These are phyloP conservation scores for Drosophila sechellia DNA, from an alignment of 1,140 invertebrate species.

Conservation along the genomic window DNA sequence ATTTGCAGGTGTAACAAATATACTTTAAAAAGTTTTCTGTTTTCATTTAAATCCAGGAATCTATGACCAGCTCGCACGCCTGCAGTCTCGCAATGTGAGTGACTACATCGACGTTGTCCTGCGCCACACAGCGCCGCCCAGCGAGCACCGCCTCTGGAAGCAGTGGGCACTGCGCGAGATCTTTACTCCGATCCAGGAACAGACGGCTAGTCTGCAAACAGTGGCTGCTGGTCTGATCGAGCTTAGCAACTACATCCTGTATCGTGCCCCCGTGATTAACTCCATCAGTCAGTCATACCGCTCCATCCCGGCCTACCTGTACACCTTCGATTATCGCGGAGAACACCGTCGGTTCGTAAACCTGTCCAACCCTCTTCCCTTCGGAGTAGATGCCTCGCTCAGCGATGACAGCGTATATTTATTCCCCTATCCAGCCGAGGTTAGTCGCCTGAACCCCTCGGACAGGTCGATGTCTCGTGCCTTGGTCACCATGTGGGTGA, in stretches of 20 bases:
- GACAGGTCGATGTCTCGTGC: conserved; percentile 67
- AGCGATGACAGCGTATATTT: conserved; percentile 82
- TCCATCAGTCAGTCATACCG: conserved; percentile 55
- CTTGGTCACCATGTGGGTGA: conserved; percentile 72
- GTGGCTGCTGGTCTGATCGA: conserved; percentile 66
- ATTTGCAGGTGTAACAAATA: no score
- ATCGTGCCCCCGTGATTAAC: conserved; percentile 66
- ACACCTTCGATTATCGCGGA: conserved; percentile 80
- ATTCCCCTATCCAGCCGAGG: conserved; percentile 77
- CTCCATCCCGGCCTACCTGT: conserved; percentile 62
- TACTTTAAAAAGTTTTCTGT: no score
- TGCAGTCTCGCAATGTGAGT: conserved; percentile 66
- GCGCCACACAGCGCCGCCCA: conserved; percentile 57
- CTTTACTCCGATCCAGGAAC: conserved; percentile 49
- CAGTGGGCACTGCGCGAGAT: conserved; percentile 70
- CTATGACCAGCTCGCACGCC: conserved; percentile 53
- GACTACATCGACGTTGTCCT: conserved; percentile 77
- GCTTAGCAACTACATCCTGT: conserved; percentile 71
- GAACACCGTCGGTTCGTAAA: conserved; percentile 72
- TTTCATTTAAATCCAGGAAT: conserved; percentile 41
- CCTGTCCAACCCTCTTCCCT: conserved; percentile 64
- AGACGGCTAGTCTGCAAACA: conserved; percentile 15
- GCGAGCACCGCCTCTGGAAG: conserved; percentile 66
- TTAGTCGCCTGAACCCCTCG: conserved; percentile 54
- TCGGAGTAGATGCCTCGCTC: conserved; percentile 73